Evolutionary conservation across 2,888 invertebrate genomes (phyloP), one percentile per base, ranked within the genome.

Genomic region (Caenorhabditis sp.): DNA sequence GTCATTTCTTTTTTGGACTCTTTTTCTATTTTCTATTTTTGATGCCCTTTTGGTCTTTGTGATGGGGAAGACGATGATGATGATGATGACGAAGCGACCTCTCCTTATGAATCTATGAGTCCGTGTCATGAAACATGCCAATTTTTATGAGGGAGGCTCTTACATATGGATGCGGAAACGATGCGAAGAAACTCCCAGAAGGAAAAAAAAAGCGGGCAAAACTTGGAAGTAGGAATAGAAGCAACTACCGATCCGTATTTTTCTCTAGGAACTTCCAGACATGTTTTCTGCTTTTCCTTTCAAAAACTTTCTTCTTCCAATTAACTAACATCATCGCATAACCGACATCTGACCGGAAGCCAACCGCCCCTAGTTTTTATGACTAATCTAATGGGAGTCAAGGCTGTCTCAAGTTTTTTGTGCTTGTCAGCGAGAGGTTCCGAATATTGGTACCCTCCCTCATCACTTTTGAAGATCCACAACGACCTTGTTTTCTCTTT

Each of bases 21-120:
- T 13, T 50, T 4, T 30, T 17, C 13, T 45, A 15, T 46, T 55
- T 46, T 45, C 55, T 65, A 65, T 56, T 56, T 66, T 48, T 22
- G 24, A 41, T 66, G 48, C 43, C 43, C 46, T 58, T 56, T 56
- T 68, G 66, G 56, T 66, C 56, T 66, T 66, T 55, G 55, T 65
- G 37, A 41, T 56, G 46, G 37, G 37, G 32, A 52, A 35, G 30
- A 46, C 2, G 52, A 15, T 26, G 46, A 46, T 59, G 59, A 59
- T 59, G 59, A 52, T 24, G 70, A 52, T 59, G 59, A 59, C 59
- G 70, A 70, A 70, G 53, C 37, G 59, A 45, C 70, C 45, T 68
- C 66, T 68, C 66, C 66, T 70, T 70, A 70, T 70, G 59, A 59
- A 70, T 70, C 70, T 59, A 70, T 70, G 59, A 70, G 70, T 59